phyloP scores from a whole-genome alignment of 1,140 invertebrate genomes.

The Limonius californicus region DNA sequence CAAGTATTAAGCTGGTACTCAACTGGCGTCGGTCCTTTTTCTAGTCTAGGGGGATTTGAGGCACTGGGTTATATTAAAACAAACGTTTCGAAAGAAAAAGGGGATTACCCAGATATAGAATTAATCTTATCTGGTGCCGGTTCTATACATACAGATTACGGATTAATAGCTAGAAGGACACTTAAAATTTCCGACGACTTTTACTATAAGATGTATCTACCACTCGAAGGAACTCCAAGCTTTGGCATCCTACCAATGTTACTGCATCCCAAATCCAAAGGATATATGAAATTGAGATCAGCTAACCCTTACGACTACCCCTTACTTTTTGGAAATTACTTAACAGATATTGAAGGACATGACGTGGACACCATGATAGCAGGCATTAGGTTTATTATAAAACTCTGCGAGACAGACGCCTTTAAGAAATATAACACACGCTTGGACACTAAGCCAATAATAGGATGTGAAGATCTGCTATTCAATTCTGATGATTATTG shows the following conservation, averaged over 20 bases:
- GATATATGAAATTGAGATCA: constrained; percentile 53
- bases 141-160: constrained; percentile 31
- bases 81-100: constrained; percentile 41
- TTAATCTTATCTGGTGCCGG: constrained; percentile 49
- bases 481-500: constrained; percentile 52
- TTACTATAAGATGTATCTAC: constrained; percentile 44
- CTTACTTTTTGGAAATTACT: constrained; percentile 60
- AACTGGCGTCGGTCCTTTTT: constrained; percentile 32
- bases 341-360: constrained; percentile 48
- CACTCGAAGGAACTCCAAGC: neutral
- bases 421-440: constrained; percentile 41
- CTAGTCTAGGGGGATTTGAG: constrained; percentile 46
- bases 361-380: constrained; percentile 42
- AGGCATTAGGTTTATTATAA: constrained; percentile 32
- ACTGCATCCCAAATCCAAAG: constrained; percentile 63
- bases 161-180: constrained; percentile 25
- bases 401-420: constrained; percentile 26
- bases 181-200: constrained; percentile 27
- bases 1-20: constrained; percentile 10
- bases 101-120: constrained; percentile 58
- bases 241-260: constrained; percentile 64
- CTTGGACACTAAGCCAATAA: constrained; percentile 44
- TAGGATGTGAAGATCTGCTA: constrained; percentile 44
- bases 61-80: constrained; percentile 50
- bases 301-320: constrained; percentile 60